phyloP scores from a whole-genome alignment of 2,888 invertebrate species.

The Protophormia terraenovae region DNA sequence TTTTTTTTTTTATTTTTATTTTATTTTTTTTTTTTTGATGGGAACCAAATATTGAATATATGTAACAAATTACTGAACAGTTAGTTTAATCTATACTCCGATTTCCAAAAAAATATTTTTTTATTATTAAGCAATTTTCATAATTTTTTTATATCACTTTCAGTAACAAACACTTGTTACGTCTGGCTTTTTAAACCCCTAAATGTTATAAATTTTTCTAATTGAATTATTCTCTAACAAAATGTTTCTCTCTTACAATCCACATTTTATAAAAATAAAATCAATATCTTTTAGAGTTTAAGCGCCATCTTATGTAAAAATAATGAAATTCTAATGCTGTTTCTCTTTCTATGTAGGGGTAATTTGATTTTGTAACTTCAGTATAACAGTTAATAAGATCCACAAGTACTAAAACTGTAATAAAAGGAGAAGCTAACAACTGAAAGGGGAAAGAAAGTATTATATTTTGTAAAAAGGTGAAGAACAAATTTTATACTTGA shows the following conservation, averaged over 20 bases:
- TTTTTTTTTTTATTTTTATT: no score
- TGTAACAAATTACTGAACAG: no score
- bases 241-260: not conserved
- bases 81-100: no score
- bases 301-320: conserved; percentile 24
- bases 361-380: not conserved
- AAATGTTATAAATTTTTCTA: not conserved
- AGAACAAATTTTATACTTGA: not conserved
- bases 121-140: not conserved
- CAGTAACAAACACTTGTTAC: conserved; percentile 47
- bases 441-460: not conserved
- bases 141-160: not conserved
- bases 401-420: not conserved
- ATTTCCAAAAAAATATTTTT: not conserved
- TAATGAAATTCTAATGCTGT: not conserved
- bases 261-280: not conserved
- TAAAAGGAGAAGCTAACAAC: not conserved
- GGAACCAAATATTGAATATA: no score
- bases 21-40: no score
- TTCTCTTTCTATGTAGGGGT: not conserved
- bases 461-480: not conserved
- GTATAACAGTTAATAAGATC: conserved; percentile 14
- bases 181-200: not conserved
- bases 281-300: not conserved
- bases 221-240: not conserved